These are phyloP conservation scores for Anagrus nilaparvatae DNA, from an alignment of 1,140 invertebrate species.

Conservation along the genomic window DNA sequence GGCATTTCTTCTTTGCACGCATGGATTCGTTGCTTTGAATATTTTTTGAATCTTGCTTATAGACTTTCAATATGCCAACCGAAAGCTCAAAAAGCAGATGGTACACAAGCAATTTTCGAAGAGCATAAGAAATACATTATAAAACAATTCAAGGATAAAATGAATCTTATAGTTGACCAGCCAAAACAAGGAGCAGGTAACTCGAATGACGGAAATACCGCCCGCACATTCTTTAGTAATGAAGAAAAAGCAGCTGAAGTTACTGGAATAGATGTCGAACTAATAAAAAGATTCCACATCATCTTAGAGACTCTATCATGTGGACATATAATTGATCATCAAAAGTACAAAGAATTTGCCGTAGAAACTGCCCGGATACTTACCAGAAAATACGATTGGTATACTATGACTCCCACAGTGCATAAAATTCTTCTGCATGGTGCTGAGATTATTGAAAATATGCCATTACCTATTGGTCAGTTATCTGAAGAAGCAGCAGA, in stretches of 20 bases:
- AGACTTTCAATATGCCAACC: neutral
- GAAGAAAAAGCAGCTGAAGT: conserved; percentile 20
- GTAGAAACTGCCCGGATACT: conserved; percentile 19
- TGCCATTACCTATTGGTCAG: conserved; percentile 29
- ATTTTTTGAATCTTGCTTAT: too few relatives aligned
- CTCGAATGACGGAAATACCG: conserved; percentile 31
- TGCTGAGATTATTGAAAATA: conserved; percentile 19
- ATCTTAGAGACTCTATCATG: conserved; percentile 25
- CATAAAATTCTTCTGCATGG: conserved; percentile 28
- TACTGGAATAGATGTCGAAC: conserved; percentile 25
- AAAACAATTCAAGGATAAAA: neutral
- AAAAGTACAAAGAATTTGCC: conserved; percentile 17
- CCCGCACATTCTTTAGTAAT: conserved; percentile 27
- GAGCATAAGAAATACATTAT: neutral
- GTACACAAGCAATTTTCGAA: neutral
- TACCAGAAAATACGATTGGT: conserved; percentile 23
- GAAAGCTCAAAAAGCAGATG: neutral
- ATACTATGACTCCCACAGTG: conserved; percentile 23
- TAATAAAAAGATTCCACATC: conserved; percentile 23
- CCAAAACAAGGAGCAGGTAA: neutral
- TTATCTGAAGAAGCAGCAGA: conserved; percentile 30
- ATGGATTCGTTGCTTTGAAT: neutral
- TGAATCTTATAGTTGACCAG: neutral
- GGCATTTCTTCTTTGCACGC: neutral
- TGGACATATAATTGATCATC: conserved; percentile 16